A percentile compares a stretch with the other conserved stretches of the same genome.
These are phyloP conservation scores for Ellobius talpinus DNA, from an alignment of 2,113 vertebrate species.

Conservation along the genomic window DNA sequence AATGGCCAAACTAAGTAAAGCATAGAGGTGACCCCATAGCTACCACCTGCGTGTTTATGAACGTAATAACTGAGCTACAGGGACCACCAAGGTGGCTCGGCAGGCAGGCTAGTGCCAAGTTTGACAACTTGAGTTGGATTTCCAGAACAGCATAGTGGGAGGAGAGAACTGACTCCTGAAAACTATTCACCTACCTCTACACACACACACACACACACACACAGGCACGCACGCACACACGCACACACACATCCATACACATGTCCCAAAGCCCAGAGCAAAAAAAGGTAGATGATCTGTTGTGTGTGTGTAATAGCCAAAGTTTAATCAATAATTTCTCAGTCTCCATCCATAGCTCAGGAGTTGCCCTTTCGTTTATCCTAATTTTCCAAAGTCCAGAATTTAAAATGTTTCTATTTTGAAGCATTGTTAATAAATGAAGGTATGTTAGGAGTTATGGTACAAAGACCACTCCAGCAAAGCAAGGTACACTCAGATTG, in stretches of 20 bases:
- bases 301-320: background rate
- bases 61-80: background rate
- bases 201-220: background rate
- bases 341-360: background rate
- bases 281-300: background rate
- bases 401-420: background rate
- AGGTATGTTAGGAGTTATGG: conserved; percentile 15
- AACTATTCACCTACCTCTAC: background rate
- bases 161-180: background rate
- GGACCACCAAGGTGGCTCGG: background rate
- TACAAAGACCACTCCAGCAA: background rate
- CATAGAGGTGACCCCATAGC: background rate
- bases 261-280: background rate
- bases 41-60: background rate
- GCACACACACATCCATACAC: background rate
- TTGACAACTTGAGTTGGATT: background rate
- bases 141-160: background rate
- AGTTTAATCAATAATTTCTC: background rate
- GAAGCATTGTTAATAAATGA: background rate
- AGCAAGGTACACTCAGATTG: background rate
- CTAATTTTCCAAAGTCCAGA: background rate
- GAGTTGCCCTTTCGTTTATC: background rate
- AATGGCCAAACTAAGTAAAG: background rate
- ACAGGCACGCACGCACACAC: background rate
- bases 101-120: background rate